phyloP scores from a whole-genome alignment of 2,797 vertebrate species.

The Nyctibius grandis region DNA sequence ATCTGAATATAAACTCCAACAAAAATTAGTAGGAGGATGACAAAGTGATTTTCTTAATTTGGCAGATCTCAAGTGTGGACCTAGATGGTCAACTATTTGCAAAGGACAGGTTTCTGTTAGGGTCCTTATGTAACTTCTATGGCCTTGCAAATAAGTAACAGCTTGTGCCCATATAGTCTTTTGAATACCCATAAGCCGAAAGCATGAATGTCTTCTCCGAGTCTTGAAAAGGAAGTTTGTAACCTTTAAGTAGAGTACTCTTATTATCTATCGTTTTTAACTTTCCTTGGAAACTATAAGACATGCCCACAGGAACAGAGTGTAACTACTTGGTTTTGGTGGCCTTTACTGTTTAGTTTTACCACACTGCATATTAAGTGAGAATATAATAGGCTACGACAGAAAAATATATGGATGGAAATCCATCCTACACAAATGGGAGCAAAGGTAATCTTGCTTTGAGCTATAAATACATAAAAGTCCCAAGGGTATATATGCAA shows the following conservation, averaged over 20 bases:
- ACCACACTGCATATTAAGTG: background rate
- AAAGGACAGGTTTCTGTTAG: background rate
- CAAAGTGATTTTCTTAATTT: background rate
- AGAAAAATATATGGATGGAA: background rate
- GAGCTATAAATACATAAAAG: background rate
- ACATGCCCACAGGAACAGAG: background rate
- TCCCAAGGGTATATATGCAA: background rate
- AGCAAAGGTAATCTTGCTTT: background rate
- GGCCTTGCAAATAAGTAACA: background rate
- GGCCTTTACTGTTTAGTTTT: background rate
- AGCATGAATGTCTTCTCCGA: background rate
- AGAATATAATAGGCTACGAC: background rate
- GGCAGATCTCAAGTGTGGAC: background rate
- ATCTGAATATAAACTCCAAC: background rate
- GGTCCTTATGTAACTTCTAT: background rate
- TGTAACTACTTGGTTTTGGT: background rate
- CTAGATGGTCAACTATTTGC: background rate
- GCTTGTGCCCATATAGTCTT: background rate
- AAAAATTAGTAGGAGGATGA: background rate
- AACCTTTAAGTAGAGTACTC: background rate
- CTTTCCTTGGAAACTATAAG: background rate
- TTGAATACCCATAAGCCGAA: background rate
- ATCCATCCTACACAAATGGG: background rate
- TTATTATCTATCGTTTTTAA: background rate
- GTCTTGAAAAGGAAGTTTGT: background rate